A percentile compares a stretch with the other conserved stretches of the same genome.
These are phyloP conservation scores for Petrophora chlorosata DNA, from an alignment of 2,888 invertebrate genomes.

Conservation along the genomic window DNA sequence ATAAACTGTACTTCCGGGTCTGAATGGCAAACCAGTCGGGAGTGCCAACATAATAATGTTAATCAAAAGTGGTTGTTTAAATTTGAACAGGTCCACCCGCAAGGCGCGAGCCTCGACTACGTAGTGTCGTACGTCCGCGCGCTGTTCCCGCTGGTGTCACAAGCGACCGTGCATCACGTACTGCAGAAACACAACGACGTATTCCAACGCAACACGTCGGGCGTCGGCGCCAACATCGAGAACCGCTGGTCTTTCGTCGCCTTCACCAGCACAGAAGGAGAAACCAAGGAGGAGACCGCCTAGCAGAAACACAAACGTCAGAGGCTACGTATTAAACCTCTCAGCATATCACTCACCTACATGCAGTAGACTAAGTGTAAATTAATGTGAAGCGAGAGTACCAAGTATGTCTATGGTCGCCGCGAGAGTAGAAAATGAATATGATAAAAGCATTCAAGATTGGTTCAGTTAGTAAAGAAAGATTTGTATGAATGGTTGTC, in stretches of 20 bases:
- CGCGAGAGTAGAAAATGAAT: background rate
- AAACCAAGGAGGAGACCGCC: slow-evolving; percentile 29
- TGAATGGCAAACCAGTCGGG: no score
- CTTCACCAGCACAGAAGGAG: slow-evolving; percentile 66
- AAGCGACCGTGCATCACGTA: slow-evolving; percentile 90
- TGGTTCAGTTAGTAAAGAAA: no score
- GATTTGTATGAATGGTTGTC: no score
- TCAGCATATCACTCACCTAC: slow-evolving; percentile 41
- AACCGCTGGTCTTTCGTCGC: slow-evolving; percentile 94
- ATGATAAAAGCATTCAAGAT: no score
- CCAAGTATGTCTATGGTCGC: background rate
- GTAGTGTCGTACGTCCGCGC: slow-evolving; percentile 96
- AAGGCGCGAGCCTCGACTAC: slow-evolving; percentile 95
- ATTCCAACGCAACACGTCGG: slow-evolving; percentile 90
- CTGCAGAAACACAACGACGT: slow-evolving; percentile 91
- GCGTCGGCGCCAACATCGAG: slow-evolving; percentile 94
- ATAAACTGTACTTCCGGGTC: no score
- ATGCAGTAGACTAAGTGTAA: slow-evolving; percentile 12
- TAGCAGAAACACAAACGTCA: slow-evolving; percentile 22
- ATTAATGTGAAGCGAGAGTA: background rate
- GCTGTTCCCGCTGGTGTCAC: slow-evolving; percentile 87
- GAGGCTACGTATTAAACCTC: slow-evolving; percentile 21
- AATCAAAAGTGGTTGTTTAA: background rate
- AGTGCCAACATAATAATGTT: no score
- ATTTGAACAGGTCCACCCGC: slow-evolving; percentile 90